Conservation (phyloP, 1,140 invertebrate genomes). For the Aleiodes sp. region DNA sequence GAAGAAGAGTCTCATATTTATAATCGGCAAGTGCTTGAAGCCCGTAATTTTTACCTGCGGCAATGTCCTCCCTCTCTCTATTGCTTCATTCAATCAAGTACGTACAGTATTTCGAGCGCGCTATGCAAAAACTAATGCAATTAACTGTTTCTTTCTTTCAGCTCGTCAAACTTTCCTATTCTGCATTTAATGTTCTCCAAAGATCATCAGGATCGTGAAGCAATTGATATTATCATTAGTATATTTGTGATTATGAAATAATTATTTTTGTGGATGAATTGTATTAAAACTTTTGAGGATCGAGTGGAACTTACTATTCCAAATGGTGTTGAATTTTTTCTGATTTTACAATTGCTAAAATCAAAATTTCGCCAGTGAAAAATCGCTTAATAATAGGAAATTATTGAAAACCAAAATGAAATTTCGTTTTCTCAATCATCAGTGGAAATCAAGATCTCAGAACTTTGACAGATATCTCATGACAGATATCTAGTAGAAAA, state of each 20-base stretch:
- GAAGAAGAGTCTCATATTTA: background rate
- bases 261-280: too few relatives aligned
- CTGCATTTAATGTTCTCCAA: conserved; percentile 20
- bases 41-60: background rate
- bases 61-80: background rate
- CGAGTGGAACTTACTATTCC: too few relatives aligned
- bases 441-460: too few relatives aligned
- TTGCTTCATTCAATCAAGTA: conserved; percentile 7
- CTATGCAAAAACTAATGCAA: background rate
- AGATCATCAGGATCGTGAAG: conserved; percentile 9
- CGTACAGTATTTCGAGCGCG: background rate
- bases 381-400: too few relatives aligned
- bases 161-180: conserved; percentile 27
- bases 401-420: too few relatives aligned
- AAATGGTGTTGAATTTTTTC: too few relatives aligned
- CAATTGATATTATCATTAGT: background rate
- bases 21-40: background rate
- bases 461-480: too few relatives aligned
- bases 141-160: background rate
- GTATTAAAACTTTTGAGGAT: too few relatives aligned
- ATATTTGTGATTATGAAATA: background rate
- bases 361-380: too few relatives aligned
- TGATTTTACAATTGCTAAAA: too few relatives aligned
- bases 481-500: too few relatives aligned
- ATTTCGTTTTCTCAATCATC: too few relatives aligned